Conservation (phyloP, 2,797 vertebrate species). For the Pseudomugil tenellus region DNA sequence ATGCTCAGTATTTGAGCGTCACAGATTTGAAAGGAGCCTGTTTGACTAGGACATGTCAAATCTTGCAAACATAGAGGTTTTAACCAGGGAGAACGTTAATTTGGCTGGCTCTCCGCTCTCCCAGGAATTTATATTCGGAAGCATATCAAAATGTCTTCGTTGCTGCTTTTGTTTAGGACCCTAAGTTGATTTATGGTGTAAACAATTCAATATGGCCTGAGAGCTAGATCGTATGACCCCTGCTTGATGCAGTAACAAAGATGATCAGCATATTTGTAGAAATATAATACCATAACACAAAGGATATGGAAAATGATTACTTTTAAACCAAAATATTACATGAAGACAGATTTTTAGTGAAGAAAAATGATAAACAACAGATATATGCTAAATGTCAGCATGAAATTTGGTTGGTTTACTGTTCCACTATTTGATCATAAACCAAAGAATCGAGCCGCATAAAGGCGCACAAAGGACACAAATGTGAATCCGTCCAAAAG, state of each 20-base stretch:
- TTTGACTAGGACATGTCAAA: slow-evolving; percentile 29
- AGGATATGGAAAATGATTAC: not conserved
- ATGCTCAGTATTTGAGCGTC: slow-evolving; percentile 54
- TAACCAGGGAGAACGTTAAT: not conserved
- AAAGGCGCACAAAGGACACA: not conserved
- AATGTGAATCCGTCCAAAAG: not conserved
- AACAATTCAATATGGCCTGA: slow-evolving; percentile 35
- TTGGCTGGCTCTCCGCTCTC: slow-evolving; percentile 16
- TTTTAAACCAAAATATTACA: not conserved
- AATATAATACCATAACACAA: slow-evolving; percentile 21
- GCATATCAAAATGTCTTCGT: slow-evolving; percentile 39
- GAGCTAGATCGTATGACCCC: slow-evolving; percentile 33
- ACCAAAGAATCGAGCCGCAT: not conserved
- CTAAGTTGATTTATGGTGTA: slow-evolving; percentile 47
- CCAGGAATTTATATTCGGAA: slow-evolving; percentile 49
- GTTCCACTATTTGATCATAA: not conserved
- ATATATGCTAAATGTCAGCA: not conserved
- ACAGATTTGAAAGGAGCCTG: slow-evolving; percentile 12
- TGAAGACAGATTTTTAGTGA: not conserved
- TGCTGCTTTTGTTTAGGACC: slow-evolving; percentile 20
- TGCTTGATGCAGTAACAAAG: slow-evolving; percentile 12
- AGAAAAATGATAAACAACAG: not conserved
- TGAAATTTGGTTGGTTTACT: not conserved
- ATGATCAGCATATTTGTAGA: slow-evolving; percentile 12
- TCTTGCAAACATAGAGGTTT: not conserved